Base-by-base conservation (phyloP, 2,113 vertebrate species). In the Microtus ochrogaster region DNA sequence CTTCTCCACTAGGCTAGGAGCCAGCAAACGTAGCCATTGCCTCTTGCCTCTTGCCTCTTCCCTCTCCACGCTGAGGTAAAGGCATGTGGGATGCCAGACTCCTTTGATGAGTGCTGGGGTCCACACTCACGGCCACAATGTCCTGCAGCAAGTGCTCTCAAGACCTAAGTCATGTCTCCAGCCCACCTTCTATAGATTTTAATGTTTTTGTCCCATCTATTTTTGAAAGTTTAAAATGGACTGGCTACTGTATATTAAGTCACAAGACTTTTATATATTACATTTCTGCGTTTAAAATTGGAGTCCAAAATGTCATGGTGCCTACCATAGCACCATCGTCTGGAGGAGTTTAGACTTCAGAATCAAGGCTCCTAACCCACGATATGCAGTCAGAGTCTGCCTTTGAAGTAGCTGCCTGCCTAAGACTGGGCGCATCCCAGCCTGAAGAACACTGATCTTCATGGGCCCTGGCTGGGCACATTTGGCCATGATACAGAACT, bases 171-270 rank as follows among this genome's bases (percentile, higher is more conserved):
- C 16, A 2, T 30, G 26, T 4, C 41, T 14, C 63, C 28, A 7
- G 9, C 63, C 41, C 41, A 17, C 58, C 55, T 41, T 22, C 41
- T 47, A 7, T 65, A 30, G 47, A 66, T 68, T 6, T 49, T 13
- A 36, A 4, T 49, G 41, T 3, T 68, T 44, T 49, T 36, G 22
- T 90, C 92, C 61, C 72, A 44, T 89, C 88, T 89, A 36, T 17
- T 91, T 94, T 58, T 74, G 30, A 89, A 74, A 74, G 87, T 96
- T 97, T 79, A 84, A 97, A 97, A 97, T 91, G 74, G 68, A 19
- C 28, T 93, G 73, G 94, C 39, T n/a, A 89, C 39, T 95, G 94
- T 63, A n/a, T 76, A 55, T 94, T 81, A 66, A 52, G 72, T 90
- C 89, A 92, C 79, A 78, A 96, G 91, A 78, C 85, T 63, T 41